A percentile compares a stretch with the other conserved stretches of the same genome.
Evolutionary conservation across 2,113 vertebrate genomes (phyloP).

Genomic region (Plotosus lineatus): DNA sequence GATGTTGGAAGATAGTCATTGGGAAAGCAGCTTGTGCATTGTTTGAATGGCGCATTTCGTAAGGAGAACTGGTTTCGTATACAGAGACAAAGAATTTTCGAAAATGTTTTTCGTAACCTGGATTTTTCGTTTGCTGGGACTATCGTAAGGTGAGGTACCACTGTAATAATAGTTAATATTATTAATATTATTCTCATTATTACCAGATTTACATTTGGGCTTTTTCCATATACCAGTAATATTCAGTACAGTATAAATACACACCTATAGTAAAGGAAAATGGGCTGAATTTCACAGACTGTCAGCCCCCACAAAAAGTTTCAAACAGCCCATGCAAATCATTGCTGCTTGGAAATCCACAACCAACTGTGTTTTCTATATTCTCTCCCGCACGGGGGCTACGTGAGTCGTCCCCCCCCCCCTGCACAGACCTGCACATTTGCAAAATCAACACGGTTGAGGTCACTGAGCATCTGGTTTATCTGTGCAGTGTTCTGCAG

Average conservation of each 20-base stretch:
- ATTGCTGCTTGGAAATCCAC: neutral
- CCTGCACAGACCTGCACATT: slow-evolving; percentile 80
- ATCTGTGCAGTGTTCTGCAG: slow-evolving; percentile 92
- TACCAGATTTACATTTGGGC: no score
- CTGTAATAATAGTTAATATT: no score
- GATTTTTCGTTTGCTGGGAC: no score
- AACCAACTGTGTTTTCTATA: neutral
- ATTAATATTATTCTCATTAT: no score
- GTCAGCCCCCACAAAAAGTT: neutral
- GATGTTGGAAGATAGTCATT: no score
- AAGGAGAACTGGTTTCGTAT: no score
- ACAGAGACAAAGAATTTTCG: no score
- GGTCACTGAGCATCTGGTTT: slow-evolving; percentile 92
- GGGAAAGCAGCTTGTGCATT: no score
- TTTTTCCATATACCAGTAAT: neutral
- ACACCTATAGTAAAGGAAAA: neutral
- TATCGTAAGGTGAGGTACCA: no score
- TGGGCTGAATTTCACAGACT: neutral
- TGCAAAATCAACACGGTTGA: slow-evolving; percentile 91
- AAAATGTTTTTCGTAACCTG: no score
- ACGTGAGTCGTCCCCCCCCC: neutral
- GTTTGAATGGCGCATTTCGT: no score
- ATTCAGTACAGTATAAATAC: neutral
- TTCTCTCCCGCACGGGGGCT: neutral
- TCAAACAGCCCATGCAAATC: neutral